Base-by-base conservation (phyloP, 2,888 invertebrate species). In the Andricus quercusramuli region DNA sequence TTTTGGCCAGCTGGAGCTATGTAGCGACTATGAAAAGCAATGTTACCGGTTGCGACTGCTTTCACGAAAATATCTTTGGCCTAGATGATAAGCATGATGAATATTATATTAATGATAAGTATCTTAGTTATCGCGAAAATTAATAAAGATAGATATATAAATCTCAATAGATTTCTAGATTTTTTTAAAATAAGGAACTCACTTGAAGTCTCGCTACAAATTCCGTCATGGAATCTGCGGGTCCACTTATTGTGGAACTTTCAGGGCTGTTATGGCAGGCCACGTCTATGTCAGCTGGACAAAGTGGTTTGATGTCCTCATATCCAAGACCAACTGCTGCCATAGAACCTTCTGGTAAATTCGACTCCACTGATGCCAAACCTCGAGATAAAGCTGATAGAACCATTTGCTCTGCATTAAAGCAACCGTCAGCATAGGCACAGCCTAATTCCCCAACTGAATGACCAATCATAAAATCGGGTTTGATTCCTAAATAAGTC, bases 171-270 rank as follows among this genome's bases (percentile, higher is more conserved):
- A 41, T 41, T 11, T 41, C 11, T 1, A 6, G 8, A 37, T 37
- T 37, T 37, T 1, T 37, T 37, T 37, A 37, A 0, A 8, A 37
- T 37, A 8, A 37, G 8, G 8, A 37, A 37, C 37, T 37, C 37
- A 37, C 37, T 37, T 37, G 37, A 8, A 97, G 91, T 83, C 95
- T 93, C 0, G 93, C 94, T 0, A 97, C 95, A 90, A 97, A 97
- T 77, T 89, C 92, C 85, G 94, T 93, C 8, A 37, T 37, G 37
- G 37, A 37, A 37, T 37, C 37, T 37, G 37, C 8, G 8, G 97
- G 97, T 0, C 98, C 99, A 1, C 98, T 98, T 85, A 99, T 96
- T 13, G 98, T 98, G 78, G 97, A 96, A 68, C 97, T 97, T 87
- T 97, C 97, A 0, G 95, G 94, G 0, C 96, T 95, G 90, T 98